These are phyloP conservation scores for Orthonevra nobilis DNA, from an alignment of 2,888 invertebrate genomes.

Conservation along the genomic window DNA sequence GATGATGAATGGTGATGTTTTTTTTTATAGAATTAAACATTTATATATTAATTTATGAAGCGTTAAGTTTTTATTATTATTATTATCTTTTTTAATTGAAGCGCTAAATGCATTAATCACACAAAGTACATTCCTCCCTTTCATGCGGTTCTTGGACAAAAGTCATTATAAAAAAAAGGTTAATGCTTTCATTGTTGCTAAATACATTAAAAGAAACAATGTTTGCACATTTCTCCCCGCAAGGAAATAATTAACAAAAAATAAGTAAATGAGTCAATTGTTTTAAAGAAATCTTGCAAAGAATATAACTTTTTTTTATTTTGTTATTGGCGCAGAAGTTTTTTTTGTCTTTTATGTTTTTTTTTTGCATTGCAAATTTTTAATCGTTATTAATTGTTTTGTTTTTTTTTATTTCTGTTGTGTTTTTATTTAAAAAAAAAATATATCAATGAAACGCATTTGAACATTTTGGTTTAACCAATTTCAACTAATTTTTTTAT, in stretches of 20 bases:
- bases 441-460: constrained; percentile 47
- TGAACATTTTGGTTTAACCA: constrained; percentile 57
- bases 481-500: constrained; percentile 5
- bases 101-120: constrained; percentile 64
- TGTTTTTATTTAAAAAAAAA: constrained; percentile 13
- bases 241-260: constrained; percentile 10
- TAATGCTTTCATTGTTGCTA: constrained; percentile 13
- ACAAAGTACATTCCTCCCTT: constrained; percentile 55
- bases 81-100: constrained; percentile 40
- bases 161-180: constrained; percentile 10
- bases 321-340: constrained; percentile 71
- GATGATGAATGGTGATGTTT: constrained; percentile 35
- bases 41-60: constrained; percentile 45
- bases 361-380: constrained; percentile 7
- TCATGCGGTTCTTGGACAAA: constrained; percentile 46
- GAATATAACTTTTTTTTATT: too few species aligned
- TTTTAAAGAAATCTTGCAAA: constrained; percentile 12
- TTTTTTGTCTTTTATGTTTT: constrained; percentile 34
- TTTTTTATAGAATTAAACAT: constrained; percentile 9
- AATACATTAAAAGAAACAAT: constrained; percentile 27
- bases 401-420: constrained; percentile 8
- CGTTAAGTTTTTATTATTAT: constrained; percentile 51
- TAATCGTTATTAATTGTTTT: constrained; percentile 35
- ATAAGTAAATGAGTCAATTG: constrained; percentile 14
- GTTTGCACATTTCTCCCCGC: constrained; percentile 9